Evolutionary conservation across 2,797 vertebrate species (phyloP), one percentile per base, ranked within the genome.

Genomic region (Eupleurogrammus muticus): DNA sequence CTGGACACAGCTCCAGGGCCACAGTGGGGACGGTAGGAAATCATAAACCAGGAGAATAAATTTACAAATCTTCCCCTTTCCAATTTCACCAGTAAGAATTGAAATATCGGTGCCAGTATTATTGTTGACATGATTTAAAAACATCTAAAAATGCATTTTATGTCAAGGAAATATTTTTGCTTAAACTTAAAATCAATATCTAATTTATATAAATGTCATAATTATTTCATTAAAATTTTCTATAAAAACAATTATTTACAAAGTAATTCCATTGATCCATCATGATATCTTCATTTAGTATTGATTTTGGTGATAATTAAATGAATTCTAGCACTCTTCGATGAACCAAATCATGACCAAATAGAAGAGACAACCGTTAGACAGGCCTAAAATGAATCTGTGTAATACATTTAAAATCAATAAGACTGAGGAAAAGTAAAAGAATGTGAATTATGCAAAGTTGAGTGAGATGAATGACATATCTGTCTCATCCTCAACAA

Each of bases 1-100:
- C 72, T 79, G 86, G 87, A 89, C 88, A 63, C 58, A 21, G 87
- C 88, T 85, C 72, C 68, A n/a, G 84, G 90, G 83, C 87, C 89
- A 87, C 63, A 66, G 74, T 66, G 73, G 61, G 75, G 77, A 73
- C 14, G 38, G 69, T 57, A 38, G 21, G 34, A 74, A 82, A 86
- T 60, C 83, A 86, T 60, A 75, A 79, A 83, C 76, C 67, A 80
- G 14, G 77, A 83, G 87, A 83, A 75, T 70, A 65, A 19, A 75
- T 81, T 77, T 57, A 40, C 53, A 70, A 48, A 83, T 77, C 20
- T 50, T 50, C 48, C 52, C 72, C 49, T 46, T 23, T 56, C 34
- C 3, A 11, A 59, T 62, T 75, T 68, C 36, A 53, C 23, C 60
- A 42, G 10, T 23, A 53, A 35, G 12, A 4, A 5, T 44, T 70